phyloP scores from a whole-genome alignment of 2,113 vertebrate genomes.

The Phylloscopus trochiloides region DNA sequence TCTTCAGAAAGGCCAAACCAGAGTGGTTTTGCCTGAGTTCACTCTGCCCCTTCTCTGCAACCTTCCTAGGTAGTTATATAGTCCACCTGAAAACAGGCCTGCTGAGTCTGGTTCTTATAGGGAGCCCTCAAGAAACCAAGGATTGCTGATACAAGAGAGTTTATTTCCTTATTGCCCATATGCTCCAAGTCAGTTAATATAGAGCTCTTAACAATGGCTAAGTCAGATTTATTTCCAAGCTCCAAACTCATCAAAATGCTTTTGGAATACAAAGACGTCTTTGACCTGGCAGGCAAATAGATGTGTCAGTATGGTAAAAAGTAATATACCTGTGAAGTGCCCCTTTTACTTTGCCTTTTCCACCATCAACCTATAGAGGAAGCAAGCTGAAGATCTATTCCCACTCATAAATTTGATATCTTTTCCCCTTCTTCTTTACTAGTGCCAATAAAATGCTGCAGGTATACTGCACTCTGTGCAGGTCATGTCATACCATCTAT shows the following conservation, averaged over 20 bases:
- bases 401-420: neutral
- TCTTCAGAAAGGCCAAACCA: neutral
- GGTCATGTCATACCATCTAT: rapidly evolving
- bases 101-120: neutral
- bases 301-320: neutral
- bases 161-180: neutral
- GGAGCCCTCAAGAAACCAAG: neutral
- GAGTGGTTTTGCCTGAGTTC: neutral
- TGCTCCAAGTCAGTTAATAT: neutral
- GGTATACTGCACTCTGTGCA: neutral
- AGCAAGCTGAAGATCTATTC: neutral
- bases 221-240: neutral
- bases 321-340: neutral
- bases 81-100: neutral
- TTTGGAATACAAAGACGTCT: neutral
- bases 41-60: neutral
- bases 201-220: neutral
- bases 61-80: neutral
- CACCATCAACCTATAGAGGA: neutral
- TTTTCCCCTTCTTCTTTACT: neutral
- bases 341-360: neutral
- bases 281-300: neutral
- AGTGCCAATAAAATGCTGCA: neutral
- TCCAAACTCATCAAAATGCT: neutral
- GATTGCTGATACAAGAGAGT: neutral